Conservation (phyloP, 2,797 vertebrate genomes). For the Hylomyscus alleni region DNA sequence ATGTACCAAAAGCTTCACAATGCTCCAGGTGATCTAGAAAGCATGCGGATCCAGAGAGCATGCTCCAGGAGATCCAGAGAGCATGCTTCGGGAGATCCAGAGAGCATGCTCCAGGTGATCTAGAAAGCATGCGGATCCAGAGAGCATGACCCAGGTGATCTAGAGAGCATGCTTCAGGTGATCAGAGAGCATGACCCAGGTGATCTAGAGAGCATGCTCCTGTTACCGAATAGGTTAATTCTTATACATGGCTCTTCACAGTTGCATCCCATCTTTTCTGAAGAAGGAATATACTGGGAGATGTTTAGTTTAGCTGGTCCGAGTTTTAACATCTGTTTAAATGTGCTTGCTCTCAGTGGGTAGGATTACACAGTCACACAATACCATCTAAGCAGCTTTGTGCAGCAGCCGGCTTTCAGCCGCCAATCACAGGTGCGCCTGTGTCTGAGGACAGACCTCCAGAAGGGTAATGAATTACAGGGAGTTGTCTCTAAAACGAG, state of each 20-base stretch:
- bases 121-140: neutral
- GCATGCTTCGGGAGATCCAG: neutral
- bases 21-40: neutral
- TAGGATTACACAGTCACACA: neutral
- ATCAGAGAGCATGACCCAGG: neutral
- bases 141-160: neutral
- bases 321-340: conserved; percentile 4
- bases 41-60: neutral
- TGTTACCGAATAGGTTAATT: neutral
- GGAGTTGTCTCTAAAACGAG: neutral
- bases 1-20: neutral
- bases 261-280: neutral
- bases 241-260: conserved; percentile 28
- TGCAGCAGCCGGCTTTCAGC: neutral
- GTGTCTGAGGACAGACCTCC: neutral
- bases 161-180: neutral
- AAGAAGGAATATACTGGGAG: neutral
- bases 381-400: neutral
- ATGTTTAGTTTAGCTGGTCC: conserved; percentile 33
- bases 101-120: neutral
- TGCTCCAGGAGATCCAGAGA: neutral
- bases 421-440: neutral
- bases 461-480: neutral
- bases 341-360: neutral
- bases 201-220: neutral